A percentile compares a stretch with the other conserved stretches of the same genome.
These are phyloP conservation scores for Opisthograptis luteolata DNA, from an alignment of 2,888 invertebrate species.

Conservation along the genomic window DNA sequence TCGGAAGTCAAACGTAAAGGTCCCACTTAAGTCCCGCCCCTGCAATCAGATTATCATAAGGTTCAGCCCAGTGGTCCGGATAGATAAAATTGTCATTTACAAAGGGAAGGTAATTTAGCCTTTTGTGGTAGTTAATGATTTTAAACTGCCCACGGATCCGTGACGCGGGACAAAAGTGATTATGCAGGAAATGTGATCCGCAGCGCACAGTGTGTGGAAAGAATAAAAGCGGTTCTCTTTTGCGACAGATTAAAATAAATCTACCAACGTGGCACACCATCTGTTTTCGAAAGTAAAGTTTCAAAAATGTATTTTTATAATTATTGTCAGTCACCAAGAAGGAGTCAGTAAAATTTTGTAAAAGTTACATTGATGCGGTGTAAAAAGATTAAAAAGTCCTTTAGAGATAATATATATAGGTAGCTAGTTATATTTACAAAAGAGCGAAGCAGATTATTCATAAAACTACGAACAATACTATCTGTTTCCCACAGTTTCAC, in stretches of 20 bases:
- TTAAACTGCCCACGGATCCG: conserved; percentile 55
- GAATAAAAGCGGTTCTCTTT: neutral
- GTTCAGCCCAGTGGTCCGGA: conserved; percentile 67
- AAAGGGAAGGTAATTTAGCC: conserved; percentile 61
- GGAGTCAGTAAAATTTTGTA: conserved; percentile 1
- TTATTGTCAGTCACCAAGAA: neutral
- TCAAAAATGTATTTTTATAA: neutral
- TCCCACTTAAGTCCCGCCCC: conserved; percentile 44
- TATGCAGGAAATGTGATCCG: conserved; percentile 26
- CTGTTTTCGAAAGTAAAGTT: conserved; percentile 15
- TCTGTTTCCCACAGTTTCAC: no score
- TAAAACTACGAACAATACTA: no score
- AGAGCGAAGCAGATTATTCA: no score
- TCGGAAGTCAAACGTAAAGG: conserved; percentile 30
- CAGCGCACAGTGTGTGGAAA: no score
- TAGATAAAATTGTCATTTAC: conserved; percentile 75
- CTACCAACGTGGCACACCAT: conserved; percentile 23
- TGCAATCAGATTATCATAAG: conserved; percentile 71
- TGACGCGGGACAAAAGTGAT: conserved; percentile 40
- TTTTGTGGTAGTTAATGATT: conserved; percentile 61
- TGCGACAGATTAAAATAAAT: conserved; percentile 10
- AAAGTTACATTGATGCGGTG: neutral
- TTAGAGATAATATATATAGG: no score
- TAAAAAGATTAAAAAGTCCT: no score
- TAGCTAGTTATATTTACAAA: no score